Percentiles rank a stretch among this genome's conserved stretches.
These are phyloP conservation scores for Troides helena DNA, from an alignment of 2,888 invertebrate species.

Conservation along the genomic window DNA sequence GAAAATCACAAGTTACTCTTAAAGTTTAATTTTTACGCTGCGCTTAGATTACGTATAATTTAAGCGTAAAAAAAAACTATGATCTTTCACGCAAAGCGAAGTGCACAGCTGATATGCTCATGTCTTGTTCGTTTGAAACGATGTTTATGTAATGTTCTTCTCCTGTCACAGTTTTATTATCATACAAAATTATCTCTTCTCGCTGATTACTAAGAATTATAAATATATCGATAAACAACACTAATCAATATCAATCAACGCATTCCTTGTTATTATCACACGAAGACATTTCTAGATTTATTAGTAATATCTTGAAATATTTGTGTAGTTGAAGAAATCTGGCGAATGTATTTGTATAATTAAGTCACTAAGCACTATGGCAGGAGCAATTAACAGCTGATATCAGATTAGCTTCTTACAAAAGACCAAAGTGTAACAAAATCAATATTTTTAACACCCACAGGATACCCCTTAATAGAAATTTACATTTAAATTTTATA, in stretches of 20 bases:
- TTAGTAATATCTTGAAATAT: neutral
- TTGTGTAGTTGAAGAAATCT: neutral
- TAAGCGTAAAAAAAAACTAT: neutral
- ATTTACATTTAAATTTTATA: too few relatives aligned
- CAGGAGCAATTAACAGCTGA: too few relatives aligned
- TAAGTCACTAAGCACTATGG: too few relatives aligned
- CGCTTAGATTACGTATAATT: neutral
- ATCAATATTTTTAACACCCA: too few relatives aligned
- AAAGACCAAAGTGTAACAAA: too few relatives aligned
- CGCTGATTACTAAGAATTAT: neutral
- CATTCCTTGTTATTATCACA: neutral
- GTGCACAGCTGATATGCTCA: neutral
- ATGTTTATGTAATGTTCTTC: neutral
- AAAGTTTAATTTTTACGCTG: neutral
- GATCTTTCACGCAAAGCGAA: constrained; percentile 4
- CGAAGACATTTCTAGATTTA: neutral
- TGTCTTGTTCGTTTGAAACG: neutral
- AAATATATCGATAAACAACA: neutral
- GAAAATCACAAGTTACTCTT: neutral
- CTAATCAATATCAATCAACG: neutral
- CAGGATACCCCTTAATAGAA: too few relatives aligned
- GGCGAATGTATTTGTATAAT: neutral
- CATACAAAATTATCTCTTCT: neutral
- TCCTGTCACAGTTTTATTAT: neutral
- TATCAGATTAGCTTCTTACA: too few relatives aligned